Percentiles rank a stretch among this genome's conserved stretches.
These are phyloP conservation scores for Callorhinus ursinus DNA, from an alignment of 2,113 vertebrate genomes.

Conservation along the genomic window DNA sequence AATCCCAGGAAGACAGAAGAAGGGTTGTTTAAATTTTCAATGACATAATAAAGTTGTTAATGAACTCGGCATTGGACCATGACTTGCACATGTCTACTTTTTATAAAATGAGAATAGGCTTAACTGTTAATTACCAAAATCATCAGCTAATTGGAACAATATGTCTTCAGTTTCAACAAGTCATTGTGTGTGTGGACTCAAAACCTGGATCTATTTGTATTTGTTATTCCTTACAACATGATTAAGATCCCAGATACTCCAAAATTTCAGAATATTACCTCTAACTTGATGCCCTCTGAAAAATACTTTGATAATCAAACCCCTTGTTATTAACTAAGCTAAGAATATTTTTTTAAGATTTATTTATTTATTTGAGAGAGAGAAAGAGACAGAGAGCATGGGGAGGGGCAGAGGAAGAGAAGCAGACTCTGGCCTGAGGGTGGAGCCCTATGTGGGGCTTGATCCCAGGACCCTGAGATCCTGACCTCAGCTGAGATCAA, in stretches of 20 bases:
- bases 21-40: background rate
- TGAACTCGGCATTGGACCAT: background rate
- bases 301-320: background rate
- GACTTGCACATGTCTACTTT: background rate
- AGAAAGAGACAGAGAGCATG: background rate
- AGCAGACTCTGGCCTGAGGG: background rate
- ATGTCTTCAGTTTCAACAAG: background rate
- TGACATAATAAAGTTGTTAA: background rate
- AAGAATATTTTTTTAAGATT: background rate
- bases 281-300: background rate
- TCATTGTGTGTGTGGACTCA: background rate
- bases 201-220: background rate
- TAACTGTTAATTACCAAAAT: slow-evolving; percentile 12
- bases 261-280: background rate
- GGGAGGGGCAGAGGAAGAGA: background rate
- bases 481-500: background rate
- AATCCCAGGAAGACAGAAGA: background rate
- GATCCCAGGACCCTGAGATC: background rate
- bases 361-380: background rate
- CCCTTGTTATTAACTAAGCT: slow-evolving; percentile 36
- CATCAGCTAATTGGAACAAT: background rate
- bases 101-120: background rate
- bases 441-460: background rate
- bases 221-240: background rate
- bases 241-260: background rate